Evolutionary conservation across 2,797 vertebrate genomes (phyloP), one percentile per base, ranked within the genome.

Genomic region (Notamacropus eugenii): DNA sequence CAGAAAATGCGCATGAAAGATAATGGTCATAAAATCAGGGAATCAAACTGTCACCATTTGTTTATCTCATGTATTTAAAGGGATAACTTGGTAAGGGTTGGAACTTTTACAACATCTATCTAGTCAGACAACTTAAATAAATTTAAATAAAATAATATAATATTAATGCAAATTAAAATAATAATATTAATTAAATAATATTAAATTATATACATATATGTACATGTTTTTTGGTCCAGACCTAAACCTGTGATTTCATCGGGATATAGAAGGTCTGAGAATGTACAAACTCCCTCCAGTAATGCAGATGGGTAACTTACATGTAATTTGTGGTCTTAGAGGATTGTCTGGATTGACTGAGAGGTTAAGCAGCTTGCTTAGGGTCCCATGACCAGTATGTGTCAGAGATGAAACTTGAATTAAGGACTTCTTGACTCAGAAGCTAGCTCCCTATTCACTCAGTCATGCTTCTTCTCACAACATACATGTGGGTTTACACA

Each of bases 1-100:
- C n/a, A 94, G 54, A 97, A 94, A 95, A 97, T 90, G 56, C 91
- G 50, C 24, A 67, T 56, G 6, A 93, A 94, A 93, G 94, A 93
- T 90, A 1, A 55, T 52, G 34, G 40, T 50, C 93, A 6, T 55
- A 94, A 97, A 96, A 95, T n/a, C 9, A 58, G 90, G 9, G 40
- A 55, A 90, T 28, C 58, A 93, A 93, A 94, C 4, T 34, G 90
- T 40, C 62, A 95, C 1, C 2, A 14, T 31, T 96, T 55, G 16
- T 94, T 93, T 95, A 19, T n/a, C 90, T 2, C 29, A 52, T 57
- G 92, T 95, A 94, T 92, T 57, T 95, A 34, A 95, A 87, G 54
- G 5, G 27, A 90, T 91, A 92, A 57, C 12, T n/a, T 1, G 55
- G 50, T 54, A 74, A 94, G 4, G n/a, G 59, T 93, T 92, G 54